Evolutionary conservation across 2,888 invertebrate species (phyloP), one percentile per base, ranked within the genome.

Genomic region (Oligia strigilis): DNA sequence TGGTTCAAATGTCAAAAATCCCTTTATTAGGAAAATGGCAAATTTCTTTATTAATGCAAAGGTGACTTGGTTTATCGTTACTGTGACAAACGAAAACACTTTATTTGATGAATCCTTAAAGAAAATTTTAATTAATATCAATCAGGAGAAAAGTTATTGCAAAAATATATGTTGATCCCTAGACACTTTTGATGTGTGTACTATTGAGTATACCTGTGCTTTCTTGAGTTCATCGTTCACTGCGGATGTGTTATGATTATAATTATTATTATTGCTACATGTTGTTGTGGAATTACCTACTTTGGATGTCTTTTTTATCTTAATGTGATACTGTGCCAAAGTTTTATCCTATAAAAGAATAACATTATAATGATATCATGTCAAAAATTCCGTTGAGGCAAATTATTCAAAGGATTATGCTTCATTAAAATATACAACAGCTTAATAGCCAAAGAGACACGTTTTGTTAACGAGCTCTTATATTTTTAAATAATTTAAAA

Each of bases 291-390:
- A 58, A 23, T 74, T 76, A 64, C 52, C 66, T 82, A 86, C 46
- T n/a, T 78, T 64, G 17, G 36, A 36, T 55, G 11, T 64, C 8
- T n/a, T 71, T 78, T 36, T 71, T 71, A 49, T 29, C 29, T 29
- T 29, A 29, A 29, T 78, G 66, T 85, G 76, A 78, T 80, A 82
- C 60, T 78, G 49, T 64, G 69, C 43, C 62, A 81, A 75, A 60
- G 70, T 82, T 78, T 89, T 92, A 78, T 88, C 90, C 92, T 92
- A 92, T 72, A 90, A 87, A 90, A 83, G 88, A 83, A 80, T 82
- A 83, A 77, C 58, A 75, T 74, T 73, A 40, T 52, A n/a, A n/a
- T 80, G 8, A 19, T 65, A 79, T 46, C 76, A 66, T 72, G 49
- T 69, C 43, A 70, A 58, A 75, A 67, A 6, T 17, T 23, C 23